These are phyloP conservation scores for Venturia canescens DNA, from an alignment of 1,140 invertebrate genomes.

Conservation along the genomic window DNA sequence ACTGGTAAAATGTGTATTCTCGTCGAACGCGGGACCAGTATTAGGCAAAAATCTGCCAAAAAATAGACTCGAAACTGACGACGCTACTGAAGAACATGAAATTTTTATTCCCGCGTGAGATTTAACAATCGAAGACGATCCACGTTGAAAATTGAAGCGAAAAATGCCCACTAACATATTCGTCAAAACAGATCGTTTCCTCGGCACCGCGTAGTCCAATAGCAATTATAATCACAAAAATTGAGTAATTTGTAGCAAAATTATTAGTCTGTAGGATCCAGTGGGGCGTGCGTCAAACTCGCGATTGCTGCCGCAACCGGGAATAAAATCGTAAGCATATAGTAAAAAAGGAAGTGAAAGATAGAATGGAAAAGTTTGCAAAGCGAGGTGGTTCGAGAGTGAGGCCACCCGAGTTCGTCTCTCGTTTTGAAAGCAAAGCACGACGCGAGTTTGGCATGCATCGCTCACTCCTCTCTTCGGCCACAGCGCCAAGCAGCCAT, in stretches of 20 bases:
- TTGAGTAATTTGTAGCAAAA: no score
- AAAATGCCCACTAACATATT: no score
- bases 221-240: no score
- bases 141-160: no score
- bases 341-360: background rate
- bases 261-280: no score
- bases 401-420: constrained; percentile 6
- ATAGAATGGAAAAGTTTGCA: background rate
- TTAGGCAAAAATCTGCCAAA: background rate
- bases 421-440: constrained; percentile 52
- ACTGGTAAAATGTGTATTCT: background rate
- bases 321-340: background rate
- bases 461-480: constrained; percentile 62
- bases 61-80: background rate
- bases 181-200: no score
- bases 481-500: constrained; percentile 69
- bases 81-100: no score
- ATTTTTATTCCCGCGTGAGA: no score
- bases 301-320: no score
- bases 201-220: no score
- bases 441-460: constrained; percentile 73
- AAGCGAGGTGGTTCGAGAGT: constrained; percentile 12
- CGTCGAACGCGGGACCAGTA: background rate
- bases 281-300: no score
- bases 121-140: no score